Conservation (phyloP, 2,113 vertebrate genomes). For the Apodemus speciosus region DNA sequence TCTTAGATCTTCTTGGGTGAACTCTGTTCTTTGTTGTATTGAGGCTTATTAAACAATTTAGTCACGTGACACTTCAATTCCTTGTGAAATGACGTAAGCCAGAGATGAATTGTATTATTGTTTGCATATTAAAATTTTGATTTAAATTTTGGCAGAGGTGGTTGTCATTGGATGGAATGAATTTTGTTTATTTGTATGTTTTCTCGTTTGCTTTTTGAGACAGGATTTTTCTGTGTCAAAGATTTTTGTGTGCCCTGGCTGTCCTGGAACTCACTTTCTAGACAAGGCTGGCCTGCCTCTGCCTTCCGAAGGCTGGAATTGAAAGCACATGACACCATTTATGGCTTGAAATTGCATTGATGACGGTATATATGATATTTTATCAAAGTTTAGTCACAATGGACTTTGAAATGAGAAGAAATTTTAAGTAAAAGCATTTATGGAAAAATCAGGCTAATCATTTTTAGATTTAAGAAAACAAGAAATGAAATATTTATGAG, state of each 20-base stretch:
- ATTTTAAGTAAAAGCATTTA: slow-evolving; percentile 72
- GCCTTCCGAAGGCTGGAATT: background rate
- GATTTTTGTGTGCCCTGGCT: background rate
- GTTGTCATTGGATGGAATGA: slow-evolving; percentile 23
- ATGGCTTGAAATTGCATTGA: background rate
- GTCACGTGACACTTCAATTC: background rate
- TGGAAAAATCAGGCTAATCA: slow-evolving; percentile 64
- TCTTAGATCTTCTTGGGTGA: background rate
- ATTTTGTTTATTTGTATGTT: background rate
- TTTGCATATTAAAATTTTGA: background rate
- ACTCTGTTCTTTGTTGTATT: background rate
- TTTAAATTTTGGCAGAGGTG: background rate
- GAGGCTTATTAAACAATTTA: background rate
- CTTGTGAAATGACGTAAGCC: slow-evolving; percentile 11
- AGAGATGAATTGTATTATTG: slow-evolving; percentile 28
- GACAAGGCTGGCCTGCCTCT: background rate
- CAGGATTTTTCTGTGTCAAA: background rate
- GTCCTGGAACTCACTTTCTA: background rate
- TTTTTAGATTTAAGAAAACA: slow-evolving; percentile 79
- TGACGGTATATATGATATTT: slow-evolving; percentile 29
- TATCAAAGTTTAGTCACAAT: slow-evolving; percentile 38
- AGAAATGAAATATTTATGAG: slow-evolving; percentile 84
- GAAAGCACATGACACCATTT: background rate
- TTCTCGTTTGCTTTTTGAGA: background rate
- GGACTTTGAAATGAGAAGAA: slow-evolving; percentile 63